Evolutionary conservation across 2,888 invertebrate genomes (phyloP), one percentile per base, ranked within the genome.

Genomic region (Ormyrus labotus): DNA sequence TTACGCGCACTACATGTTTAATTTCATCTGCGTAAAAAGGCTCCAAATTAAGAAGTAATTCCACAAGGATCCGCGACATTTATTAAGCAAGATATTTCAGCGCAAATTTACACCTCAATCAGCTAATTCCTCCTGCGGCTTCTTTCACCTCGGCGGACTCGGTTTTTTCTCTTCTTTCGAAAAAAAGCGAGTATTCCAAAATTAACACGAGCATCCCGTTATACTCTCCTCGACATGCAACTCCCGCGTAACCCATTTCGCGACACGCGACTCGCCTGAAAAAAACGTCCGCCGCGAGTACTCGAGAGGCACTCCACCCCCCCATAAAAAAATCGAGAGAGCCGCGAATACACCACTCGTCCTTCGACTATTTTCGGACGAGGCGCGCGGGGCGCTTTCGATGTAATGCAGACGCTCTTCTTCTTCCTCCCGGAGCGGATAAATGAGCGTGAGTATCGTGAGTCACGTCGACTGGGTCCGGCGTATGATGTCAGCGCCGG

Each of bases 351-450:
- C 19, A 19, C 19, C 1, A 45, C 5, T 65, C 64, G 68, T 61
- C 78, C 78, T 78, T 78, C 73, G 68, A 34, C 71, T 80, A 80
- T 76, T 80, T 80, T 80, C 75, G 75, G 80, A 76, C 65, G 71
- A 75, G 53, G 57, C 55, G 47, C 5, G 50, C 50, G 13, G 19
- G 34, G 45, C n/a, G 70, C 64, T 48, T 63, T 65, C 57, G 70
- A 71, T 69, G 55, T 76, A 60, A 60, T 67, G 60, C 45, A 58
- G 58, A 68, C 11, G 1, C 19, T 11, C 48, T 58, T n/a, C 58
- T 48, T 60, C 9, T 50, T n/a, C 45, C 11, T 63, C 45, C n/a
- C 6, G 4, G 50, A 50, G 19, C 45, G 51, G 19, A 19, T 1
- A 19, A 19, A 19, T 19, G 19, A 19, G 19, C 19, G 19, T 19